These are phyloP conservation scores for Mungos mungo DNA, from an alignment of 2,113 vertebrate species.

Conservation along the genomic window DNA sequence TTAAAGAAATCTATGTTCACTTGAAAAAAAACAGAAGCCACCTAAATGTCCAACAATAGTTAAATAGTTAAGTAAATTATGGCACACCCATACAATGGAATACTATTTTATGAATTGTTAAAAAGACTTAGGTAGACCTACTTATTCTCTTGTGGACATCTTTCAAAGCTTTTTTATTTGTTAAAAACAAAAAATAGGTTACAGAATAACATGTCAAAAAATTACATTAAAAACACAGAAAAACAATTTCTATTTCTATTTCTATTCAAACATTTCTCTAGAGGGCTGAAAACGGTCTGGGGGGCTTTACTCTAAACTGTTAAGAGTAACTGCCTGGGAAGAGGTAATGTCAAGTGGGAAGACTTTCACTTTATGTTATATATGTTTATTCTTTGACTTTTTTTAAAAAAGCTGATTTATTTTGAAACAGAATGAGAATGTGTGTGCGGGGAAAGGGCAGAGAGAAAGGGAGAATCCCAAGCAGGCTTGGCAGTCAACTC, in stretches of 20 bases:
- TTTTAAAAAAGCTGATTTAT: no score
- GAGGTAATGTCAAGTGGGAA: neutral
- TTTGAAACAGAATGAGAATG: no score
- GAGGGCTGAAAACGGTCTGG: neutral
- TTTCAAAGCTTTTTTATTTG: neutral
- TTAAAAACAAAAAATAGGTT: conserved; percentile 2
- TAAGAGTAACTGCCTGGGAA: neutral
- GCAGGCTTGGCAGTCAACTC: no score
- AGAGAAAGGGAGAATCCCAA: no score
- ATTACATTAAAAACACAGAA: neutral
- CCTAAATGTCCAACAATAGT: neutral
- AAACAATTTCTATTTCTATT: no score
- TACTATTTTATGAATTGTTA: neutral
- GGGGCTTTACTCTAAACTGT: neutral
- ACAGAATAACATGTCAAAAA: neutral
- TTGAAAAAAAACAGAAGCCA: neutral
- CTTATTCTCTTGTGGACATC: neutral
- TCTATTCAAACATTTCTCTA: neutral
- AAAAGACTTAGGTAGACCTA: neutral
- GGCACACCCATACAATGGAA: neutral
- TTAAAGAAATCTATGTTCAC: neutral
- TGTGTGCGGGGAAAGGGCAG: no score
- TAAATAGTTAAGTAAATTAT: neutral
- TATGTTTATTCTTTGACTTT: neutral
- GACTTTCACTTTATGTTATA: neutral